Percentiles rank a stretch among this genome's conserved stretches.
Evolutionary conservation across 2,797 vertebrate genomes (phyloP).

Genomic region (Clarias laeviceps): DNA sequence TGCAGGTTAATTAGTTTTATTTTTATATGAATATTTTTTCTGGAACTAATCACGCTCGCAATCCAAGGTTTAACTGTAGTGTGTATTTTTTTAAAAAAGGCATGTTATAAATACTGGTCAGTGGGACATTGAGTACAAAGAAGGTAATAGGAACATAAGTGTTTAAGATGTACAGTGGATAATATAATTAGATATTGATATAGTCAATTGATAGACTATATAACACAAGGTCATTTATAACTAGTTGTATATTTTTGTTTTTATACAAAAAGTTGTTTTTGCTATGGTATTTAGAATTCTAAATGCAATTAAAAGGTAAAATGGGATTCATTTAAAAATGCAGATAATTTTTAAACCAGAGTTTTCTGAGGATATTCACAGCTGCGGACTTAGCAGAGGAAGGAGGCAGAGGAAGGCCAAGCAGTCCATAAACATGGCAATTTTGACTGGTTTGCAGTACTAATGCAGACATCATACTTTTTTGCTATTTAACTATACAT

Average conservation of each 20-base stretch:
- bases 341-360: no score
- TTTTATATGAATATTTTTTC: no score
- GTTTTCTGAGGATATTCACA: not conserved
- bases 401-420: constrained; percentile 12
- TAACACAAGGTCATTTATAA: not conserved
- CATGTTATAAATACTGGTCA: not conserved
- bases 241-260: not conserved
- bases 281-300: not conserved
- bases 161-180: not conserved
- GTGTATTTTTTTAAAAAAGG: not conserved
- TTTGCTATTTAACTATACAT: not conserved
- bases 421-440: not conserved
- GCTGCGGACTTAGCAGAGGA: constrained; percentile 52
- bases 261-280: not conserved
- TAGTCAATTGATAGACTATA: not conserved
- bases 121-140: not conserved
- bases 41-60: no score
- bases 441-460: not conserved
- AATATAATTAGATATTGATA: not conserved
- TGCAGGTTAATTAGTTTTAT: no score
- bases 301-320: not conserved
- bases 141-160: not conserved
- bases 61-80: no score
- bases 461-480: not conserved
- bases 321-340: not conserved